Percentiles rank a stretch among this genome's conserved stretches.
Conservation (phyloP, 2,888 invertebrate species). For the Ochropacha duplaris region DNA sequence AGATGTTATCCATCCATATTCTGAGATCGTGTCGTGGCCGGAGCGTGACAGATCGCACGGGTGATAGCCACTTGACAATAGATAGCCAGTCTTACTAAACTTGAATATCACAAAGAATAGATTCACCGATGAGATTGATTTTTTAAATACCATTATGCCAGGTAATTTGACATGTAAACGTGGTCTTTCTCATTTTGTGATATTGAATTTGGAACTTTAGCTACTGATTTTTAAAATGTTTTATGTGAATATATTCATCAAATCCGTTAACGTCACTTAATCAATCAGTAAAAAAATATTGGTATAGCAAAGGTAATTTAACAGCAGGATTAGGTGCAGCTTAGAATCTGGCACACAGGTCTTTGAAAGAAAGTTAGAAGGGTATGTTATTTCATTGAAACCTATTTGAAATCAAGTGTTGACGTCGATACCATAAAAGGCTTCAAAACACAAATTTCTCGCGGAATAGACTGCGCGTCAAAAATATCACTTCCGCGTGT, state of each 20-base stretch:
- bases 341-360: no score
- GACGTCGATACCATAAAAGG: conserved; percentile 16
- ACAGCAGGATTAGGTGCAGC: no score
- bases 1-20: conserved; percentile 48
- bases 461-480: conserved; percentile 52
- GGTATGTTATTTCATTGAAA: no score
- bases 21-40: conserved; percentile 28
- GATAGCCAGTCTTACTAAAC: conserved; percentile 4
- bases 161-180: conserved; percentile 2
- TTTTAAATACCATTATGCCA: neutral
- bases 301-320: no score
- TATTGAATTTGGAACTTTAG: neutral
- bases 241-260: no score
- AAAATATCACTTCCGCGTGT: conserved; percentile 75
- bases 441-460: conserved; percentile 24
- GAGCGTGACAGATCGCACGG: conserved; percentile 42
- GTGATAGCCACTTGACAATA: conserved; percentile 13
- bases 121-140: conserved; percentile 3
- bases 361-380: no score
- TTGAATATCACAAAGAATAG: conserved; percentile 6
- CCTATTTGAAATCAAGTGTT: neutral
- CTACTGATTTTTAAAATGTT: neutral
- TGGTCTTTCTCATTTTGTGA: neutral
- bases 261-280: no score
- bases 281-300: no score